phyloP scores from a whole-genome alignment of 1,140 invertebrate species.

The Drosophila leontia region DNA sequence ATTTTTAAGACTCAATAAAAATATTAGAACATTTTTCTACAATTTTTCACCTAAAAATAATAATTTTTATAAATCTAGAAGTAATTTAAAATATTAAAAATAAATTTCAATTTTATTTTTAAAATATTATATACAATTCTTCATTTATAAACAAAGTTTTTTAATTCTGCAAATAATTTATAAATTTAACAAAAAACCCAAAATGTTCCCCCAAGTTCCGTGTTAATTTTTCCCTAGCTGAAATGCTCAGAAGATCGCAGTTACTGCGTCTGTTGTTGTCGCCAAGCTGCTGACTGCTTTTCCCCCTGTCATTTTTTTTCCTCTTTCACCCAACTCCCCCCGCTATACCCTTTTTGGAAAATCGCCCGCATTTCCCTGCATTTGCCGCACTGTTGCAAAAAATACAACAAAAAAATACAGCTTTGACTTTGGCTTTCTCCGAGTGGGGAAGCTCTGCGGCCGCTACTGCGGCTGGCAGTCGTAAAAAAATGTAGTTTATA shows the following conservation, averaged over 20 bases:
- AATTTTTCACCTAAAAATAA: too few species aligned
- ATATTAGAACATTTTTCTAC: background rate
- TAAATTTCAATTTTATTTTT: background rate
- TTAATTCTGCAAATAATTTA: background rate
- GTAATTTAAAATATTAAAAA: background rate
- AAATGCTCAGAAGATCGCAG: conserved; percentile 18
- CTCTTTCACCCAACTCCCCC: too few species aligned
- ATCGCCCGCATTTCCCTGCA: conserved; percentile 8
- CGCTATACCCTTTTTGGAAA: conserved; percentile 4
- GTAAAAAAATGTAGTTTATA: conserved; percentile 83
- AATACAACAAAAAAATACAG: conserved; percentile 25
- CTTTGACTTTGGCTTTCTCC: conserved; percentile 69
- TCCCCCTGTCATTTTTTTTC: conserved; percentile 10
- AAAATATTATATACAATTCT: background rate
- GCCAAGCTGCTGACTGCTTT: conserved; percentile 32
- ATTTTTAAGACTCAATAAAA: background rate
- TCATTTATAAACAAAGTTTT: background rate
- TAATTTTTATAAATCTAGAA: background rate
- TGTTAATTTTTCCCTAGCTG: background rate
- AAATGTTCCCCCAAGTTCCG: background rate
- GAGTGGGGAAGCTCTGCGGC: conserved; percentile 18
- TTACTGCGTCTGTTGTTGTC: conserved; percentile 30
- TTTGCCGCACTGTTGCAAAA: conserved; percentile 59
- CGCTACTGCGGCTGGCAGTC: conserved; percentile 62
- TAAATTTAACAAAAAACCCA: background rate